phyloP scores from a whole-genome alignment of 2,797 vertebrate genomes.

The Dermochelys coriacea region DNA sequence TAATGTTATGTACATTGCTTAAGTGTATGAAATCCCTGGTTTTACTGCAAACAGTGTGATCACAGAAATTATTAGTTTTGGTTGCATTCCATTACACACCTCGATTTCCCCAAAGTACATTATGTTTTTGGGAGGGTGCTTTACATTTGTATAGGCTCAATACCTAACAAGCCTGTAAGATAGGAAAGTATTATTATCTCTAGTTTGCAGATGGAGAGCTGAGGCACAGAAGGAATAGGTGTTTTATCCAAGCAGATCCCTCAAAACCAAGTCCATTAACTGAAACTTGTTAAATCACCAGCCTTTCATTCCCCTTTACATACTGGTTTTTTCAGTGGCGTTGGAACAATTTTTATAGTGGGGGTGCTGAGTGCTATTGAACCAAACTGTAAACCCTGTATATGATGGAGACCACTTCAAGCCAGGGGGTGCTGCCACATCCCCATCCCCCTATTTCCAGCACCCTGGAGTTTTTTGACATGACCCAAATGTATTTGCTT shows the following conservation, averaged over 20 bases:
- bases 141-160: background rate
- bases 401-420: too few relatives aligned
- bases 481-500: background rate
- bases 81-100: rapidly evolving
- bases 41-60: background rate
- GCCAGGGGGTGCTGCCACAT: too few relatives aligned
- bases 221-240: background rate
- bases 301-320: background rate
- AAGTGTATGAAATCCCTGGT: background rate
- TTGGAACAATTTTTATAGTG: too few relatives aligned
- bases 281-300: background rate
- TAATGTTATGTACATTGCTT: background rate
- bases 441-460: too few relatives aligned
- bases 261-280: background rate
- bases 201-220: background rate
- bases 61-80: rapidly evolving
- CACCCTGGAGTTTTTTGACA: background rate
- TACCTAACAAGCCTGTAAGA: background rate
- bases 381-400: too few relatives aligned
- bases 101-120: background rate
- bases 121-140: background rate
- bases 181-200: background rate
- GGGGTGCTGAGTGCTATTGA: too few relatives aligned
- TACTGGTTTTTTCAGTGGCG: background rate
- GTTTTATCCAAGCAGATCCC: background rate